Percentiles rank a stretch among this genome's conserved stretches.
These are phyloP conservation scores for Ferrisia virgata DNA, from an alignment of 2,888 invertebrate species.

Conservation along the genomic window DNA sequence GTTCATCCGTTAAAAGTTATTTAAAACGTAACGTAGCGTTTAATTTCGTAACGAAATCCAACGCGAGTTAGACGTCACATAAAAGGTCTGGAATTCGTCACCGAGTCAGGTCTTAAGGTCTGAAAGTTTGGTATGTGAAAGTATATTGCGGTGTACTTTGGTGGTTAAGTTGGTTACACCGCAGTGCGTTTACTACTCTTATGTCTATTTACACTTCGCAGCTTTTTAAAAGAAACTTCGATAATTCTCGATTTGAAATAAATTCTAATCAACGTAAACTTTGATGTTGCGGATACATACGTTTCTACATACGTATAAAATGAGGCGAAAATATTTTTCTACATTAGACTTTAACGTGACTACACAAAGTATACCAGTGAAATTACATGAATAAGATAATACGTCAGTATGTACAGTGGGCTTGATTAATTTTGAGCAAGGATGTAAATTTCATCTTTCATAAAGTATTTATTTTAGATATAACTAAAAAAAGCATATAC, in stretches of 20 bases:
- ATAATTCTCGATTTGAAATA: constrained; percentile 19
- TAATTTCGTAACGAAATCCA: constrained; percentile 23
- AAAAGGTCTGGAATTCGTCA: constrained; percentile 30
- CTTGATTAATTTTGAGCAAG: no score
- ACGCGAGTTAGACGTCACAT: constrained; percentile 19
- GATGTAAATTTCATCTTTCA: no score
- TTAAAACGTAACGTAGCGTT: constrained; percentile 21
- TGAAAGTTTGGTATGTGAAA: constrained; percentile 23
- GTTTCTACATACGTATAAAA: no score
- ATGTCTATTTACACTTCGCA: constrained; percentile 22
- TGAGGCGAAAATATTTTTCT: no score
- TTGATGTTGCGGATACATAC: background rate
- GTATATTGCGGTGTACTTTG: constrained; percentile 26
- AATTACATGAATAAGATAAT: no score
- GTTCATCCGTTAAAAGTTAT: constrained; percentile 26
- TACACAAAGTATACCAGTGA: no score
- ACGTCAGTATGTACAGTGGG: no score
- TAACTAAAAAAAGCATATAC: no score
- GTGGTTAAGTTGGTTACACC: constrained; percentile 18
- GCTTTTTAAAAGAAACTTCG: background rate
- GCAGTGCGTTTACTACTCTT: constrained; percentile 14
- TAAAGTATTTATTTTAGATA: no score
- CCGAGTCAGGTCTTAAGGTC: constrained; percentile 12
- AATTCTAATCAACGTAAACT: constrained; percentile 1
- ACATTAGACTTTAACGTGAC: no score